Base-by-base conservation (phyloP, 2,888 invertebrate genomes). In the Phymatocera aterrima region DNA sequence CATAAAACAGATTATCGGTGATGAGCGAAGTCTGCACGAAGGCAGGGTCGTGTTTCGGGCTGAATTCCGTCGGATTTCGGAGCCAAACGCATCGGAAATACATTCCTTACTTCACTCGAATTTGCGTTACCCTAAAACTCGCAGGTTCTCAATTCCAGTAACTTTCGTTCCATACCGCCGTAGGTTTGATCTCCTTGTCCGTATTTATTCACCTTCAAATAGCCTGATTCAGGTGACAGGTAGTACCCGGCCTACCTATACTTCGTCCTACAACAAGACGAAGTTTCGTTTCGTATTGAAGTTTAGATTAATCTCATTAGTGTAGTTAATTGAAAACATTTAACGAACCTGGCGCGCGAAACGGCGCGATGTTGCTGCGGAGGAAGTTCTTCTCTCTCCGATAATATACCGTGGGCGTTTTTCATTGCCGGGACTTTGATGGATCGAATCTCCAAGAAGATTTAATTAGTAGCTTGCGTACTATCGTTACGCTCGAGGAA, bases 291-390 rank as follows among this genome's bases (percentile, higher is more conserved):
- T 2, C n/a, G 12, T 46, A 43, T 15, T 68, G 15, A 46, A 68
- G 43, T 68, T 68, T 3, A 43, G 46, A 46, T 46, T 43, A 40
- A 68, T 43, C 43, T 46, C 28, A 24, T 68, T 68, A 43, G 24
- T 12, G 15, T 68, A 68, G 15, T 46, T 68, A 68, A 28, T 68
- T 68, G 68, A 46, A 28, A 68, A 68, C 68, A 43, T 28, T 43
- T 40, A 24, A 46, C 46, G 68, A 68, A 68, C 46, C 21, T n/a
- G 68, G 46, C 28, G 46, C 68, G 68, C 43, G 24, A 68, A 46
- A 15, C 46, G 24, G 43, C 43, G 21, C 21, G 43, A 43, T 65
- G 24, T 24, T 65, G 2, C 4, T 43, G n/a, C n/a, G 12, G 28
- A 46, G 43, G 43, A 68, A 68, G 24, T 68, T 68, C 68, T 46